Evolutionary conservation across 2,113 vertebrate genomes (phyloP), one percentile per base, ranked within the genome.

Genomic region (Dendrocopos noguchii): DNA sequence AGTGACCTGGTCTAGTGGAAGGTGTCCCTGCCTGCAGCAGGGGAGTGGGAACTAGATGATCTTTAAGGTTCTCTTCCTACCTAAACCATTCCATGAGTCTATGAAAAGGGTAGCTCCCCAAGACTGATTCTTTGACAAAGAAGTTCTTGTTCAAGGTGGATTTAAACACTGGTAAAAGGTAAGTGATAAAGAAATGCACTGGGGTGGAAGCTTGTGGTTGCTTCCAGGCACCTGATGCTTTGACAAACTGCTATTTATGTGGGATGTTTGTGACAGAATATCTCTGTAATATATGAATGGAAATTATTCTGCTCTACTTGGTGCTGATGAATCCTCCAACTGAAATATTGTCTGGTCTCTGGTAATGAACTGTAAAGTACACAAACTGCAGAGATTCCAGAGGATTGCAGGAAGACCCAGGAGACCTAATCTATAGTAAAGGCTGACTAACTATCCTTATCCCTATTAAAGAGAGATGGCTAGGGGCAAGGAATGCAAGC

Each of bases 221-320:
- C 12, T 8, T 71, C 28, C 28, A 56, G 75, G 65, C 33, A 72
- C 28, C 7, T 57, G 22, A 47, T 78, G 50, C 24, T 88, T 75
- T 68, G 39, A 88, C 46, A 90, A 64, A 29, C 31, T 88, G 8
- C 63, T 64, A 13, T 79, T 93, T 78, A 63, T 13, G 10, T 18
- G 7, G 28, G 39, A 11, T 84, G 25, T 60, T 86, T 88, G 33
- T 90, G 83, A 64, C 36, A 74, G 24, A 80, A 0, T 78, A 71
- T 64, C 34, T 93, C 56, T 78, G 59, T 56, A 60, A 72, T 84
- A 47, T 4, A 78, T 42, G 19, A 47, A 33, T 19, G 53, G 46
- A 81, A 88, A 87, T 88, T 86, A 53, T 84, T 87, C 77, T 84
- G 80, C 74, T 90, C 70, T 60, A 78, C 65, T 81, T 84, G 31